Evolutionary conservation across 2,888 invertebrate genomes (phyloP).

Genomic region (Hipparchia sbordonii): DNA sequence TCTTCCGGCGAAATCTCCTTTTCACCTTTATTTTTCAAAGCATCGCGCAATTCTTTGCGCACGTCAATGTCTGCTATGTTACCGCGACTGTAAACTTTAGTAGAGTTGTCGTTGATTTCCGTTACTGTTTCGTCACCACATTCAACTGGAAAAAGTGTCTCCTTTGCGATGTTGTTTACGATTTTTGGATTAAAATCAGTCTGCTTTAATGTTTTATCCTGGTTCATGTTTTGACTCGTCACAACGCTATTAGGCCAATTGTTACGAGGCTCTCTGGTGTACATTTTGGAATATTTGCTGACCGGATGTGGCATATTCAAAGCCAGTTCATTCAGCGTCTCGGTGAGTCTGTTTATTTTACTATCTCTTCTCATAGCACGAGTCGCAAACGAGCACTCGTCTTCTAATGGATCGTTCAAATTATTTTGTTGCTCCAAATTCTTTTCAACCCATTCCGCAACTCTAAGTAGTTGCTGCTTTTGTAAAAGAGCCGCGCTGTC

Average conservation of each 20-base stretch:
- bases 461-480: slow-evolving; percentile 85
- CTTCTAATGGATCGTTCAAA: slow-evolving; percentile 71
- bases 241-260: slow-evolving; percentile 60
- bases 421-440: slow-evolving; percentile 81
- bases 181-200: slow-evolving; percentile 50
- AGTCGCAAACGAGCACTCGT: slow-evolving; percentile 65
- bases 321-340: slow-evolving; percentile 73
- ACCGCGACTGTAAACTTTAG: slow-evolving; percentile 51
- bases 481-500: slow-evolving; percentile 82
- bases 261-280: slow-evolving; percentile 59
- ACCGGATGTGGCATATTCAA: slow-evolving; percentile 78
- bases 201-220: slow-evolving; percentile 52
- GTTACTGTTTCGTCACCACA: slow-evolving; percentile 66
- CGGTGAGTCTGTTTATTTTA: slow-evolving; percentile 67
- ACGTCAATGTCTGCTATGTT: slow-evolving; percentile 54
- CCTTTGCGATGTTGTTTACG: slow-evolving; percentile 63
- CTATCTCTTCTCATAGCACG: slow-evolving; percentile 62
- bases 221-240: slow-evolving; percentile 44
- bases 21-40: slow-evolving; percentile 60
- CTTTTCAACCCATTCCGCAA: slow-evolving; percentile 90
- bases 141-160: slow-evolving; percentile 75
- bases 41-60: slow-evolving; percentile 57
- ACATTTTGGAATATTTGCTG: slow-evolving; percentile 71
- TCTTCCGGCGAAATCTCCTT: slow-evolving; percentile 80
- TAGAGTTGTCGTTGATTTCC: slow-evolving; percentile 66